Evolutionary conservation across 2,797 vertebrate species (phyloP), one percentile per base, ranked within the genome.

Genomic region (Spinus pinus): DNA sequence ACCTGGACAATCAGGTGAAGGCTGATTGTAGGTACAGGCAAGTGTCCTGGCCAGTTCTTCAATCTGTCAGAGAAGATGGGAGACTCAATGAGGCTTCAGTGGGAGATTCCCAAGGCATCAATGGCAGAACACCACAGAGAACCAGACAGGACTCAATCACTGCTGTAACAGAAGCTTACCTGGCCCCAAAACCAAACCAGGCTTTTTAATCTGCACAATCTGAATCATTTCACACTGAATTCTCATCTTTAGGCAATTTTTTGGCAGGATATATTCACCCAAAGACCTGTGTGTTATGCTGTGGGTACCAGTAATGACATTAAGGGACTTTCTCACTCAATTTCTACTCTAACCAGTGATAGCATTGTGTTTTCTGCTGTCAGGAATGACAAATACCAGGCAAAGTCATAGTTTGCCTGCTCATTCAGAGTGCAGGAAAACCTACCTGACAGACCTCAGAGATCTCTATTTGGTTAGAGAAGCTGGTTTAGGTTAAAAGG

Each of bases 31-130:
- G 95, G 97, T 96, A 88, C 98, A 98, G 28, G 98, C 97, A 73
- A 99, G 97, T 22, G 97, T 96, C 94, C 97, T 97, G 84, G 99
- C 98, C 95, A 99, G 93, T 94, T 99, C 98, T 97, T 99, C 98
- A 30, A 99, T 99, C 99, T 99, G 7, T 44, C 46, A 91, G 93
- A 88, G 42, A 75, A 9, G 42, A 90, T 16, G 20, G 18, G 35
- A 94, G 28, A 94, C 8, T 90, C 24, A 83, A n/a, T 46, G 53
- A 90, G 66, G 49, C 19, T 92, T 74, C 71, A 94, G 7, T 47
- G 42, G 83, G 81, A 86, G 85, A 84, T 33, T 25, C 80, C 7
- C 47, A 66, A 35, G 31, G 41, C 12, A 73, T 60, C 16, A 25
- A 27, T 0, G 3, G 17, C 9, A 88, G 65, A 92, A 87, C 65